A percentile compares a stretch with the other conserved stretches of the same genome.
phyloP scores from a whole-genome alignment of 1,140 invertebrate genomes.

The Magallana angulata region DNA sequence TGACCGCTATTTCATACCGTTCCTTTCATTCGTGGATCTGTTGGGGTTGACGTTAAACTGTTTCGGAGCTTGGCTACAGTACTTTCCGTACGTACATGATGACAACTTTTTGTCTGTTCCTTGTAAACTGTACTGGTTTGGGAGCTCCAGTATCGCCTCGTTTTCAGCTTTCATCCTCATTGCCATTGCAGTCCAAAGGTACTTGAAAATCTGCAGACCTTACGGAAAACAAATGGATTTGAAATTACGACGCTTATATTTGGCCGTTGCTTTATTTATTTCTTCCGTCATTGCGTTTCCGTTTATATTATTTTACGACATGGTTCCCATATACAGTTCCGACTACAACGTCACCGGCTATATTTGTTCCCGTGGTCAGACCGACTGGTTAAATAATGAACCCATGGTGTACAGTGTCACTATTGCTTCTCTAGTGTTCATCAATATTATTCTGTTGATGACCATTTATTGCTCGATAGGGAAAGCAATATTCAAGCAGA shows the following conservation, averaged over 20 bases:
- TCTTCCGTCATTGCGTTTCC: conserved; percentile 2
- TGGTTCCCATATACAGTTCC: background rate
- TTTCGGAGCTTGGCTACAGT: background rate
- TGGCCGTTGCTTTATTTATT: conserved; percentile 20
- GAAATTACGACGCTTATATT: conserved; percentile 28
- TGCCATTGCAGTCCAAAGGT: conserved; percentile 44
- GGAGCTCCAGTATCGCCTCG: background rate
- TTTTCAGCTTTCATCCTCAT: conserved; percentile 36
- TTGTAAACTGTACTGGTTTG: conserved; percentile 40
- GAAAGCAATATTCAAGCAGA: conserved; percentile 22
- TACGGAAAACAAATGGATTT: conserved; percentile 46
- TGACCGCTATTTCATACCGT: conserved; percentile 48
- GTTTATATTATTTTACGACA: conserved; percentile 29
- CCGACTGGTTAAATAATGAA: background rate
- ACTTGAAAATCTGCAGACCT: conserved; percentile 49
- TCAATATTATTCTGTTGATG: conserved; percentile 14
- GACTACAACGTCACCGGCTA: conserved; percentile 30
- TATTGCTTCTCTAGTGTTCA: conserved; percentile 40
- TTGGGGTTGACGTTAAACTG: background rate
- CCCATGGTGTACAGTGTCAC: background rate
- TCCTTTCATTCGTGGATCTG: conserved; percentile 42
- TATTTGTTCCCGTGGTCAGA: conserved; percentile 23
- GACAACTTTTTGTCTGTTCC: background rate
- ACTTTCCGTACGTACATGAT: background rate
- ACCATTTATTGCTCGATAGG: conserved; percentile 38